Evolutionary conservation across 1,140 invertebrate species (phyloP).

Genomic region (Radopholus similis): DNA sequence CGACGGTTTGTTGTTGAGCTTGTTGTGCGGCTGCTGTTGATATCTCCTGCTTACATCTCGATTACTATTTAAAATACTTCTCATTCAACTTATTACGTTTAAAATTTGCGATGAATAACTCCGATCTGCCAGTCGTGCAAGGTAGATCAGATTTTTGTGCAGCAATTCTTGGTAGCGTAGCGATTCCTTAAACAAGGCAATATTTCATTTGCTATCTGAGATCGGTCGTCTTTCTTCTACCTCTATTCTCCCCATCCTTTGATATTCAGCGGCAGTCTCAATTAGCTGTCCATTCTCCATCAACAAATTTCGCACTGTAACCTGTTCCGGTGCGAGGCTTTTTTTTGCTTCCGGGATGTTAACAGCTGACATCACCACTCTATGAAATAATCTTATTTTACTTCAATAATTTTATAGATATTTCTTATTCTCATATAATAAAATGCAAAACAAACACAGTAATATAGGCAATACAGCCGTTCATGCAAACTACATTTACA

Average conservation of each 20-base stretch:
- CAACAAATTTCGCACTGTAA: slow-evolving; percentile 45
- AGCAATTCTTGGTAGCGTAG: slow-evolving; percentile 49
- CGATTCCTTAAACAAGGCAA: background rate
- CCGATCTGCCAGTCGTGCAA: slow-evolving; percentile 45
- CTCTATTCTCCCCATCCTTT: slow-evolving; percentile 33
- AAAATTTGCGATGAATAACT: slow-evolving; percentile 26
- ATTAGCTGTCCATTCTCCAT: slow-evolving; percentile 57
- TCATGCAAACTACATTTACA: no score
- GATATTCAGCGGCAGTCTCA: slow-evolving; percentile 50
- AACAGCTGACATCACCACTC: slow-evolving; percentile 29
- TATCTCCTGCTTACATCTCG: no score
- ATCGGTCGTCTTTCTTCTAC: slow-evolving; percentile 16
- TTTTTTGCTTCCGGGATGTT: slow-evolving; percentile 13
- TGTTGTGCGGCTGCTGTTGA: no score
- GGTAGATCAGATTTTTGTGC: slow-evolving; percentile 51
- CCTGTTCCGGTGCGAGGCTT: slow-evolving; percentile 11
- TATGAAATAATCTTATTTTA: no score
- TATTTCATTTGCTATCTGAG: background rate
- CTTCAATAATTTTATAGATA: no score
- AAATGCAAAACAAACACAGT: no score
- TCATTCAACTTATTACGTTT: no score
- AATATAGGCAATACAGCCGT: no score
- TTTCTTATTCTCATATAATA: no score
- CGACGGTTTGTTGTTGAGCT: no score
- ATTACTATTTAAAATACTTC: no score